A percentile compares a stretch with the other conserved stretches of the same genome.
phyloP scores from a whole-genome alignment of 1,140 invertebrate species.

The Pristionchus pacificus region DNA sequence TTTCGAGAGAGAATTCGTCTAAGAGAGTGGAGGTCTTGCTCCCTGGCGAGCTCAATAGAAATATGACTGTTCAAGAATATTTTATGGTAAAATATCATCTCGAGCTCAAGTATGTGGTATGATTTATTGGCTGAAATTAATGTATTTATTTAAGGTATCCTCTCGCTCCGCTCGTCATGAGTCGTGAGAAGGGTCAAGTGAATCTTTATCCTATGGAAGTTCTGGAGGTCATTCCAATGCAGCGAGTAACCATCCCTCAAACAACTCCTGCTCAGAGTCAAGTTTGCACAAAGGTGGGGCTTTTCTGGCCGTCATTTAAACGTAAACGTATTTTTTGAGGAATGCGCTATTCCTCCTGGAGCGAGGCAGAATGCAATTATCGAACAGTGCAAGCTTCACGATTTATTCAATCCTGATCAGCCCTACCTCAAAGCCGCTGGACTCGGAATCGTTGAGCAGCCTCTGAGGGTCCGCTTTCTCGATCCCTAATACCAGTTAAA shows the following conservation, averaged over 20 bases:
- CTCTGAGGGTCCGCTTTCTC: no score
- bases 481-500: no score
- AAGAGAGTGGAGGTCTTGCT: no score
- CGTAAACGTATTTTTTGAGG: neutral
- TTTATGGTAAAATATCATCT: neutral
- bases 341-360: neutral
- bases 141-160: neutral
- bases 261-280: neutral
- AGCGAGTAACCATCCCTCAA: neutral
- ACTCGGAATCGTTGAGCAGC: no score
- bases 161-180: neutral
- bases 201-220: neutral
- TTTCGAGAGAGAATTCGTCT: no score
- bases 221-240: neutral
- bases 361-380: neutral
- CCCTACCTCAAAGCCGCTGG: no score
- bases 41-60: no score
- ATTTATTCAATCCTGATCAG: no score
- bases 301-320: no score
- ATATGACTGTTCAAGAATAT: neutral
- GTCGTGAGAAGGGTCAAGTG: neutral
- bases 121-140: neutral
- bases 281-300: neutral
- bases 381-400: neutral
- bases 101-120: neutral